Base-by-base conservation (phyloP, 1,140 invertebrate genomes). In the Drosophila quadrilineata region DNA sequence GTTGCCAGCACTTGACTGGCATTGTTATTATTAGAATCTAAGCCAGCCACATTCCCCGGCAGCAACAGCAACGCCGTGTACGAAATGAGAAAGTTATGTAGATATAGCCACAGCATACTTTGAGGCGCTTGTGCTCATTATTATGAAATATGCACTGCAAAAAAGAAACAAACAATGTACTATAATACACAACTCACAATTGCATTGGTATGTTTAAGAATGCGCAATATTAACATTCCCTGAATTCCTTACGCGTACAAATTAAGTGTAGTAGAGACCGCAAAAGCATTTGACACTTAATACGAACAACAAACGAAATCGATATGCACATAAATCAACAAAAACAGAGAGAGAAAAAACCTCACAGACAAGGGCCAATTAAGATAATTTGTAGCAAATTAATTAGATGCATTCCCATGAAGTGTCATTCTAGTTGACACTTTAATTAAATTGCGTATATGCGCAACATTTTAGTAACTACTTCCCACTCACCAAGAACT, bases 311-410 rank as follows among this genome's bases (percentile, higher is more conserved):
- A 22, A 49, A 24, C 14, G 52, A 33, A 54, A 54, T 43, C 38
- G 52, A 54, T 54, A 54, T 54, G 41, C 19, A 24, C 16, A 41
- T 50, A n/a, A 41, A 63, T 58, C 52, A 10, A 9, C 35, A 58
- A 29, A 45, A 38, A 19, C 52, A 38, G 28, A 71, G 3, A 33
- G 4, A 17, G 6, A 28, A 10, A 19, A n/a, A 35, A 24, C 48
- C 54, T 41, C 19, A 40, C 31, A 28, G 3, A 29, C 26, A 56
- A 16, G 16, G 8, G 38, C 40, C 26, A 52, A 68, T 68, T 69
- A 40, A 43, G 36, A 33, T 33, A 48, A 57, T 63, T 46, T 63
- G 24, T 21, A n/a, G 36, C 38, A 41, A 31, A 38, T 52, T 52
- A 60, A 57, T 71, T 67, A 57, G 33, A 35, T 56, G 10, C 14